Base-by-base conservation (phyloP, 2,888 invertebrate species). In the Melolontha melolontha region DNA sequence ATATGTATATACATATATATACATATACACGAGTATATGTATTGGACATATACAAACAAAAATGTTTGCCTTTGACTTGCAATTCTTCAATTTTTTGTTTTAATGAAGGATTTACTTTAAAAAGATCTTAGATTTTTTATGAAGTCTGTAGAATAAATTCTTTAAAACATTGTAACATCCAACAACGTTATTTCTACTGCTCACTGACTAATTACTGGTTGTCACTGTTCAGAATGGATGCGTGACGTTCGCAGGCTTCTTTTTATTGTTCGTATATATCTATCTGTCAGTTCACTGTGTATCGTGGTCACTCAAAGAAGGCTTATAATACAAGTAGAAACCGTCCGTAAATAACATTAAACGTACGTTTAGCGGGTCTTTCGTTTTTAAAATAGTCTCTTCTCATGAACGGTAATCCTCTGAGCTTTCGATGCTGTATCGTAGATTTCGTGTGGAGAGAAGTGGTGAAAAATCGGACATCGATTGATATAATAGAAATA, bases 141-240 rank as follows among this genome's bases (percentile, higher is more conserved):
- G 22, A 22, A 22, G 4, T 2, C 22, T 22, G 22, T 22, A 22
- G 22, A 22, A 22, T 22, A 22, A 1, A 22, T 22, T 22, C 22
- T 22, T 22, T 4, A 22, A 64, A n/a, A 64, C 16, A 51, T 64
- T 16, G 17, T 52, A 27, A 41, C 17, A 41, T 22, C 52, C 51
- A 1, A 47, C 57, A 44, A 44, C 14, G 44, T 59, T 59, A 44
- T 73, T 44, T 74, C 76, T 76, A 79, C 77, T 78, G 78, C 77
- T 76, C 75, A 78, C 74, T 70, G 72, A 74, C 76, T 81, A 81
- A 81, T 81, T 81, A 79, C 80, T 67, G 79, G 79, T 79, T 81
- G 81, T 81, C 81, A 81, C 79, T 78, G 78, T 75, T 76, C 75
- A 77, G 34, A 17, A 71, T 11, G 47, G 59, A 11, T 62, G 34